These are phyloP conservation scores for Melitaea cinxia DNA, from an alignment of 1,140 invertebrate species.

Conservation along the genomic window DNA sequence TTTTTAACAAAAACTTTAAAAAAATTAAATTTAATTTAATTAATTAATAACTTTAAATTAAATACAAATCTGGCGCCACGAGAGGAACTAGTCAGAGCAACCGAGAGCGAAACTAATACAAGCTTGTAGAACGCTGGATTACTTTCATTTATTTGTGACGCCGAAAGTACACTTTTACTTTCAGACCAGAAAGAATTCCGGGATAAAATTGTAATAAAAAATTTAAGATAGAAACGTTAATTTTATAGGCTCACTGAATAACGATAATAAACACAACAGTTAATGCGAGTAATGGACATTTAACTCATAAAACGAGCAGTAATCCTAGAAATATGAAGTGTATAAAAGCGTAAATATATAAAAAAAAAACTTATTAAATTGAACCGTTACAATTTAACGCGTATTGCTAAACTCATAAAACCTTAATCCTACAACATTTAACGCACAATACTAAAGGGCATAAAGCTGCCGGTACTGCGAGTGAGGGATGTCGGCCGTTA, in stretches of 20 bases:
- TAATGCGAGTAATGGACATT: background rate
- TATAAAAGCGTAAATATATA: background rate
- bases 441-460: slow-evolving; percentile 11
- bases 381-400: slow-evolving; percentile 11
- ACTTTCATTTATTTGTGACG: slow-evolving; percentile 71
- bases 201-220: background rate
- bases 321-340: background rate
- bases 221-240: background rate
- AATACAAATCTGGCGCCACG: slow-evolving; percentile 4
- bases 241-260: background rate
- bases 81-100: slow-evolving; percentile 34
- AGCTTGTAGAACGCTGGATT: slow-evolving; percentile 57
- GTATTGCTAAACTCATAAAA: slow-evolving; percentile 13
- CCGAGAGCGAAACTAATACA: slow-evolving; percentile 72
- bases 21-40: background rate
- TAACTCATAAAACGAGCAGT: background rate
- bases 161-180: slow-evolving; percentile 77
- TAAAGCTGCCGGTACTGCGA: slow-evolving; percentile 15
- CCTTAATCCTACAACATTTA: slow-evolving; percentile 17
- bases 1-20: too few species aligned
- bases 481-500: slow-evolving; percentile 25
- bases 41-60: background rate
- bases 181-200: slow-evolving; percentile 38
- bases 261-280: background rate
- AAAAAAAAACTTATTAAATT: slow-evolving; percentile 9